Base-by-base conservation (phyloP, 2,888 invertebrate genomes). In the Andrena minutula region DNA sequence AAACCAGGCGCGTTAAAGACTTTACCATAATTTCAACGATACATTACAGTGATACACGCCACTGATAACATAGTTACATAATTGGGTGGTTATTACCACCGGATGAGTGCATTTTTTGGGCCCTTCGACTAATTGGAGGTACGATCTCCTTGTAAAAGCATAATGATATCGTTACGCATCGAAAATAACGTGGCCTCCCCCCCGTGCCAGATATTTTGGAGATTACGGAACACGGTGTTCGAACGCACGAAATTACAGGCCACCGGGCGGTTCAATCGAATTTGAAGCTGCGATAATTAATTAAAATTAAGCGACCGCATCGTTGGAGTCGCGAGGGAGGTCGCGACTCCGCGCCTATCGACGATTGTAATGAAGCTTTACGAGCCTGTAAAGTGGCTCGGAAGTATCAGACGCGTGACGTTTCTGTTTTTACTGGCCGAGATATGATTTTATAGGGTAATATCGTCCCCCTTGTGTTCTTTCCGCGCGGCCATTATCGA, bases 401-500 rank as follows among this genome's bases (percentile, higher is more conserved):
- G 32, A 61, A 73, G 66, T 65, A 73, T 76, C 63, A 69, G 51
- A 51, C 61, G 58, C 69, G 51, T 30, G 63, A 49, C 23, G 73
- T 73, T 47, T 51, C 69, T 26, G 26, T 78, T 72, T 72, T 83
- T 73, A 41, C 68, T 41, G 65, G 49, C 8, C n/a, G 76, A 82
- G 83, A 82, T 83, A 83, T 75, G 82, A 82, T 83, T 83, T 82
- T 83, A 83, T 81, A 66, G 83, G 83, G 83, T 76, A 74, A 83
- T 82, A 83, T 82, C 81, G 68, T 70, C 58, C 82, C 83, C 82
- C 82, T 63, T 68, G 77, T 75, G 63, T 83, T 82, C 83, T 72
- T 53, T 72, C 51, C 74, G 16, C 70, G 58, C 53, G 60, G 30
- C 78, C 53, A 78, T 83, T 82, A 83, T 83, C 83, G 47, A 71